Conservation (phyloP, 2,888 invertebrate genomes). For the Latheticus oryzae region DNA sequence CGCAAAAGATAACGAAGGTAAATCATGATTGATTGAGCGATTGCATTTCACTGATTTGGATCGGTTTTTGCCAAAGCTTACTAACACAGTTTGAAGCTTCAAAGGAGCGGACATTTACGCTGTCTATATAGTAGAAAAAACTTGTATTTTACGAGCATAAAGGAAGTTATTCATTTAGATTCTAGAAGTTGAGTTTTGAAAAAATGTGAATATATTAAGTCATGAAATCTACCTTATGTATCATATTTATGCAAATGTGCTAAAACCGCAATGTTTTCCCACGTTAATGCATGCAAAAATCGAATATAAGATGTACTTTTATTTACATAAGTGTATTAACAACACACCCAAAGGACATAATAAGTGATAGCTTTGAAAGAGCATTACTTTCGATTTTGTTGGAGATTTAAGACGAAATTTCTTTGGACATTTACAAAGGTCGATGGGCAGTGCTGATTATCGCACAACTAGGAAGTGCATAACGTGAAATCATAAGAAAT, state of each 20-base stretch:
- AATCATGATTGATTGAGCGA: constrained; percentile 18
- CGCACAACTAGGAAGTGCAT: constrained; percentile 37
- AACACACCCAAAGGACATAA: neutral
- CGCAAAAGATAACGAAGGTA: constrained; percentile 25
- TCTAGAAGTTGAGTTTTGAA: constrained; percentile 21
- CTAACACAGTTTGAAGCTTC: neutral
- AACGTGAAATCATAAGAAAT: constrained; percentile 40
- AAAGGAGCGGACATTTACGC: neutral
- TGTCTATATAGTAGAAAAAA: constrained; percentile 4
- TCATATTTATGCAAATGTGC: constrained; percentile 37
- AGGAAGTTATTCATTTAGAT: constrained; percentile 33
- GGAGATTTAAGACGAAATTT: too few species aligned
- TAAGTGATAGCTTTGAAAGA: too few species aligned
- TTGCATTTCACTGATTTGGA: constrained; percentile 23
- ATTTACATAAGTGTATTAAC: too few species aligned
- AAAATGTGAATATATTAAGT: constrained; percentile 24
- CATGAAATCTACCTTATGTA: constrained; percentile 34
- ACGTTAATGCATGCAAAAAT: constrained; percentile 22
- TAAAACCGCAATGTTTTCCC: constrained; percentile 29
- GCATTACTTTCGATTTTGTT: too few species aligned
- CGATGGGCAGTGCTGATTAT: constrained; percentile 33
- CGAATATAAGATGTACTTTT: too few species aligned
- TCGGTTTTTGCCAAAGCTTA: constrained; percentile 9
- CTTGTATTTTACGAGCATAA: constrained; percentile 27
- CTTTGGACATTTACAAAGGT: too few species aligned